phyloP scores from a whole-genome alignment of 2,888 invertebrate genomes.

The Leptinotarsa tumamoca region DNA sequence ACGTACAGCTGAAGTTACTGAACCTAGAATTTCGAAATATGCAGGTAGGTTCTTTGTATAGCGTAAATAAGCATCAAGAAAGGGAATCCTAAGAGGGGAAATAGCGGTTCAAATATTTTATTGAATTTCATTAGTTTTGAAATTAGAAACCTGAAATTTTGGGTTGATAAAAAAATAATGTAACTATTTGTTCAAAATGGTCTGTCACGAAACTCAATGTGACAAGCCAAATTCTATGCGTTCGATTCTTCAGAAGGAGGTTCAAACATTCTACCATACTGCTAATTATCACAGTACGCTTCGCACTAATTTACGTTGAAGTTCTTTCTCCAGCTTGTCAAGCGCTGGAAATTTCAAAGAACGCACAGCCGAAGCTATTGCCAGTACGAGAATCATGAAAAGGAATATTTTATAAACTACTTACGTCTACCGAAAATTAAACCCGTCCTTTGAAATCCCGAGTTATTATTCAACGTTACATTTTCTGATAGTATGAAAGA shows the following conservation, averaged over 20 bases:
- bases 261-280: neutral
- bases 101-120: too few relatives aligned
- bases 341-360: slow-evolving; percentile 11
- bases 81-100: too few relatives aligned
- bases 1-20: too few relatives aligned
- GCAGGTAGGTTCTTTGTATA: too few relatives aligned
- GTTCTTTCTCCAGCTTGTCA: neutral
- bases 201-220: too few relatives aligned
- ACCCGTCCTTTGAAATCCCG: slow-evolving; percentile 10
- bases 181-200: neutral
- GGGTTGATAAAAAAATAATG: too few relatives aligned
- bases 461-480: slow-evolving; percentile 21
- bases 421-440: slow-evolving; percentile 14
- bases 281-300: neutral
- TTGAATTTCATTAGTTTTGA: too few relatives aligned
- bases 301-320: neutral
- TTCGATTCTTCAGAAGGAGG: neutral
- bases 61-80: too few relatives aligned
- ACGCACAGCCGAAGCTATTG: neutral
- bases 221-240: too few relatives aligned
- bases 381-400: slow-evolving; percentile 10
- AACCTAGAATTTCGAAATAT: too few relatives aligned
- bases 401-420: slow-evolving; percentile 28
- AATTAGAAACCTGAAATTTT: too few relatives aligned
- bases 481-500: slow-evolving; percentile 14